Evolutionary conservation across 1,140 invertebrate species (phyloP).

Genomic region (Polyergus mexicanus): DNA sequence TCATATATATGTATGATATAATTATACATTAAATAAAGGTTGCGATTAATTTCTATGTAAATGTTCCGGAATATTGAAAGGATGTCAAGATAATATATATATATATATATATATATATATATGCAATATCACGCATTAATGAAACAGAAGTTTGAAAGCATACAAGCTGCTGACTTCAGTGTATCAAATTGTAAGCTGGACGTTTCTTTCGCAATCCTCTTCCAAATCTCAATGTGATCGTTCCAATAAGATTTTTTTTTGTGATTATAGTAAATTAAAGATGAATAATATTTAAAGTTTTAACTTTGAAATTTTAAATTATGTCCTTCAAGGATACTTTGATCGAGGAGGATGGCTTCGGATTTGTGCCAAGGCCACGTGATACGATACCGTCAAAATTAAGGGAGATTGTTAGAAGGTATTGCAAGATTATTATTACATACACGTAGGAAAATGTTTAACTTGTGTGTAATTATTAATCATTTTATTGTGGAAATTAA

Average conservation of each 20-base stretch:
- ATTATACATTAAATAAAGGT: background rate
- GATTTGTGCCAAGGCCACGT: slow-evolving; percentile 65
- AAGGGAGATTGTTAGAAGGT: slow-evolving; percentile 76
- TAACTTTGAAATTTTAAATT: slow-evolving; percentile 7
- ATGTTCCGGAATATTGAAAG: background rate
- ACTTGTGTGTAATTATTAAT: background rate
- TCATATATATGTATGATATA: background rate
- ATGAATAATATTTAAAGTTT: background rate
- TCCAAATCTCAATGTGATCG: background rate
- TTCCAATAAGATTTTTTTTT: background rate
- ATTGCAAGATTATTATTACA: slow-evolving; percentile 7
- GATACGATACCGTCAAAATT: background rate
- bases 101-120: too few relatives aligned
- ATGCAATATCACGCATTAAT: background rate
- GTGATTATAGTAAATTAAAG: background rate
- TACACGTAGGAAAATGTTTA: background rate
- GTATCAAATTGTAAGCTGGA: slow-evolving; percentile 32
- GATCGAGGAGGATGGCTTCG: slow-evolving; percentile 76
- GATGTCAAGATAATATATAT: background rate
- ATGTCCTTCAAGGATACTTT: slow-evolving; percentile 57
- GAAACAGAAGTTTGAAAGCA: slow-evolving; percentile 3
- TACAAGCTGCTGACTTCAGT: slow-evolving; percentile 23
- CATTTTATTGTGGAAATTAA: background rate
- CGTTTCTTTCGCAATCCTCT: background rate
- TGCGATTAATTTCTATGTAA: slow-evolving; percentile 4